phyloP scores from a whole-genome alignment of 2,113 vertebrate species.

The Austrofundulus limnaeus region DNA sequence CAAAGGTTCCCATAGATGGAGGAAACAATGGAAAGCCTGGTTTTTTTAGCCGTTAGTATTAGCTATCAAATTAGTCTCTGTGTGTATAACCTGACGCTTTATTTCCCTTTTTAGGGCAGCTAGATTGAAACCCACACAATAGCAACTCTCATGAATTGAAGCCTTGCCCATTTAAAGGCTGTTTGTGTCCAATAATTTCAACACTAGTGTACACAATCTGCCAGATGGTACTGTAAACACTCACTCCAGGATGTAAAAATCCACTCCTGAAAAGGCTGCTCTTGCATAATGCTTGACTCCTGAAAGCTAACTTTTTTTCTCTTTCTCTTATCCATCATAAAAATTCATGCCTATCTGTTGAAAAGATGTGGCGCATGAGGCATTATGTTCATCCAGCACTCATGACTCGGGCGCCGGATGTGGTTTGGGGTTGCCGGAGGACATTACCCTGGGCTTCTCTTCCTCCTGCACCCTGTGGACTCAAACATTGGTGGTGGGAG shows the following conservation, averaged over 20 bases:
- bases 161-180: conserved; percentile 32
- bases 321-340: conserved; percentile 39
- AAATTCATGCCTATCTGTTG: conserved; percentile 39
- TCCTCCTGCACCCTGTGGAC: conserved; percentile 60
- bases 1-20: not conserved
- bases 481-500: conserved; percentile 37
- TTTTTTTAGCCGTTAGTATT: conserved; percentile 11
- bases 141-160: conserved; percentile 27
- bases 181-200: conserved; percentile 42
- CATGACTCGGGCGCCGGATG: conserved; percentile 23
- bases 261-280: conserved; percentile 31
- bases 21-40: conserved; percentile 1
- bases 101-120: conserved; percentile 36
- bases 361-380: conserved; percentile 27
- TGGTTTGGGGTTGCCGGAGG: conserved; percentile 23
- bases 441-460: conserved; percentile 47
- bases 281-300: conserved; percentile 36
- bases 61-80: conserved; percentile 17
- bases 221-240: conserved; percentile 54
- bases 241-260: conserved; percentile 30
- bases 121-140: conserved; percentile 30
- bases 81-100: conserved; percentile 21
- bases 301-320: conserved; percentile 24
- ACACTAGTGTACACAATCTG: conserved; percentile 36
- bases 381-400: conserved; percentile 35